phyloP scores from a whole-genome alignment of 2,888 invertebrate species.

The Arge pagana region DNA sequence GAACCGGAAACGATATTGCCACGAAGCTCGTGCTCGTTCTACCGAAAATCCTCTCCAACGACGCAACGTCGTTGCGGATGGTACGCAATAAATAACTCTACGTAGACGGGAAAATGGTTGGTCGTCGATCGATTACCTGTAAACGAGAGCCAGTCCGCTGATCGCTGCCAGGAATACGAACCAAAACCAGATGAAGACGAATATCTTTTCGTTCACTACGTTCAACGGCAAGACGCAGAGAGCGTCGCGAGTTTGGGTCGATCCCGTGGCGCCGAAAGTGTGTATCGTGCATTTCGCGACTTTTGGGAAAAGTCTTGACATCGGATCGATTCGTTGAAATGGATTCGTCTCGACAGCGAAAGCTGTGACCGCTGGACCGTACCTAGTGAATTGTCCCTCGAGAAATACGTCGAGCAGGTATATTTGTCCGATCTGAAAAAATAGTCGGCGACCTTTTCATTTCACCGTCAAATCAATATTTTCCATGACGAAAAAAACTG shows the following conservation, averaged over 20 bases:
- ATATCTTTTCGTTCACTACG: constrained; percentile 80
- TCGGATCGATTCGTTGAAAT: constrained; percentile 64
- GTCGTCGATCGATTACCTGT: too few species aligned
- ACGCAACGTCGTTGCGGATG: too few species aligned
- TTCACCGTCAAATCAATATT: too few species aligned
- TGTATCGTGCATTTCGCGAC: constrained; percentile 68
- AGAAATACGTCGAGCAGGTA: constrained; percentile 70
- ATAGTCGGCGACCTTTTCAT: too few species aligned
- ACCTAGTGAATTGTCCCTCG: constrained; percentile 66
- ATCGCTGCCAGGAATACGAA: constrained; percentile 67
- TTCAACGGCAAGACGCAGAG: constrained; percentile 79
- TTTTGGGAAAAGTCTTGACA: constrained; percentile 73
- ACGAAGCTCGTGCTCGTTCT: too few species aligned
- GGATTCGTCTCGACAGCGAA: constrained; percentile 58
- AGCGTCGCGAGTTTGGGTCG: constrained; percentile 64
- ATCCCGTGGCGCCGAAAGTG: constrained; percentile 66
- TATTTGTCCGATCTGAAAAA: constrained; percentile 72
- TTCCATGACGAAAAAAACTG: too few species aligned
- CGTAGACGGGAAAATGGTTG: too few species aligned
- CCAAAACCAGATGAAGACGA: constrained; percentile 77
- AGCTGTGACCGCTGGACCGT: constrained; percentile 63
- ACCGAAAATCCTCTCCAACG: too few species aligned
- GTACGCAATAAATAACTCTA: too few species aligned
- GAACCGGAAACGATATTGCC: too few species aligned
- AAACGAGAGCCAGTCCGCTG: constrained; percentile 68